Conservation (phyloP, 2,113 vertebrate species). For the Gila orcuttii region DNA sequence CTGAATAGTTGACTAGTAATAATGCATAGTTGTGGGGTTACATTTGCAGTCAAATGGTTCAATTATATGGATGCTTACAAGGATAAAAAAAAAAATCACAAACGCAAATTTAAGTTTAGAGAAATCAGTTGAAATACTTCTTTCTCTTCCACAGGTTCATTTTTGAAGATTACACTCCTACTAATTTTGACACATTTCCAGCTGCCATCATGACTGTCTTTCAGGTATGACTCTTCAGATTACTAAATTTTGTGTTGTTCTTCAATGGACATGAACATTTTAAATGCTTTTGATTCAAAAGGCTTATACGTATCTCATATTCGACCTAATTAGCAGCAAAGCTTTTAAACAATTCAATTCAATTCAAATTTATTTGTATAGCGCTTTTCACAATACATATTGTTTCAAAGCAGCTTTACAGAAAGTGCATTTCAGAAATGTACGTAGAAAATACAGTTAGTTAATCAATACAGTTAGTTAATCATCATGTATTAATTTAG, state of each 20-base stretch:
- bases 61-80: neutral
- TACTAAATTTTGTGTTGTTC: constrained; percentile 38
- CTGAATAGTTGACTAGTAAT: neutral
- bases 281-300: neutral
- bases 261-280: neutral
- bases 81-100: neutral
- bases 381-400: too few species aligned
- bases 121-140: neutral
- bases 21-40: neutral
- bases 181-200: constrained; percentile 84
- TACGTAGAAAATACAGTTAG: too few species aligned
- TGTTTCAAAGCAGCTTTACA: too few species aligned
- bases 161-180: constrained; percentile 84
- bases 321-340: neutral
- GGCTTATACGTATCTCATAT: neutral
- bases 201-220: constrained; percentile 83
- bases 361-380: too few species aligned
- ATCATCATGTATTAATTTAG: too few species aligned
- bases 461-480: too few species aligned
- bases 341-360: too few species aligned
- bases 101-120: neutral
- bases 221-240: constrained; percentile 74
- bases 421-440: too few species aligned
- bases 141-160: constrained; percentile 75
- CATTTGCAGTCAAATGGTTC: neutral